Conservation (phyloP, 2,113 vertebrate species). For the Rhabdomys dilectus region DNA sequence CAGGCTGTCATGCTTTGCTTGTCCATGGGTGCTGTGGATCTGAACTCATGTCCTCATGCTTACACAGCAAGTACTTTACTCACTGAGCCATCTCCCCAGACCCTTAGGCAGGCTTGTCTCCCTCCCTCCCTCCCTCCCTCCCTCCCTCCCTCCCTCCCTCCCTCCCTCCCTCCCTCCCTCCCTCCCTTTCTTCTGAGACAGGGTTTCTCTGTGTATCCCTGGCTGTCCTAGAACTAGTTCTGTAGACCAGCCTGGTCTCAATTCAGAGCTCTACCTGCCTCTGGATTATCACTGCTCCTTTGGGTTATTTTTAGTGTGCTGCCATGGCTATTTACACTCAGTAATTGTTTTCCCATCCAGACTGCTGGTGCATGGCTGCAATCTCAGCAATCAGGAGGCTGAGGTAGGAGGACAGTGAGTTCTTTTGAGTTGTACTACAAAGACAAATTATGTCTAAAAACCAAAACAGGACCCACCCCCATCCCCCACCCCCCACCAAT, state of each 20-base stretch:
- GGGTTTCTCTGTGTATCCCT: background rate
- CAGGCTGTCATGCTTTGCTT: background rate
- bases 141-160: too few relatives aligned
- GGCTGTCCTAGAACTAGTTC: background rate
- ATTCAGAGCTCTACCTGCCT: background rate
- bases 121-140: too few relatives aligned
- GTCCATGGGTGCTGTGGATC: background rate
- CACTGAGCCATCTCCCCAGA: background rate
- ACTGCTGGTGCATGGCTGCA: background rate
- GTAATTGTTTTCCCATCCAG: background rate
- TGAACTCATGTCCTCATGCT: background rate
- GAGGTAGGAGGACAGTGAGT: background rate
- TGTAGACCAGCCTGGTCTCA: background rate
- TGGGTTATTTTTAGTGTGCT: background rate
- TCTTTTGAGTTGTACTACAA: background rate
- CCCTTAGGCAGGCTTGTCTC: too few relatives aligned
- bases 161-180: too few relatives aligned
- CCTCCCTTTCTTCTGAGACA: background rate
- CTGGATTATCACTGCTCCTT: background rate
- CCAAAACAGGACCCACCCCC: background rate
- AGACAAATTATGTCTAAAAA: background rate
- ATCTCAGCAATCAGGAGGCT: background rate
- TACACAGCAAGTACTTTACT: background rate
- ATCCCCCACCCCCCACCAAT: accelerated
- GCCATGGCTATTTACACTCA: background rate